Evolutionary conservation across 2,888 invertebrate genomes (phyloP), one percentile per base, ranked within the genome.

Genomic region (Andrena marginata): DNA sequence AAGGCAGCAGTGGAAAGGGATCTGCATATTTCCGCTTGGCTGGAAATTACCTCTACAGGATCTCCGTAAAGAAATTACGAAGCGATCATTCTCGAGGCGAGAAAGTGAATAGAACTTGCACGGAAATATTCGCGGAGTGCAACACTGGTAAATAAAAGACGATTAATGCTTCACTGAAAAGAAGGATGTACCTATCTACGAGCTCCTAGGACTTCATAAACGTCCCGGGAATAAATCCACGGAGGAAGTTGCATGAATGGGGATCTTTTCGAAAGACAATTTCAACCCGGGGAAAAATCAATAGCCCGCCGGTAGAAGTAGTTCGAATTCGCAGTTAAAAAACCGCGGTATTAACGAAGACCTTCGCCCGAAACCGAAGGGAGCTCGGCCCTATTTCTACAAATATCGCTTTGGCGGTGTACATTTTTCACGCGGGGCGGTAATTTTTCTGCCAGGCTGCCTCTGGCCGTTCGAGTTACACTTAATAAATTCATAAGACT

Each of bases 401-500:
- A 59, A 48, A 16, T 31, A 26, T 60, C 35, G 76, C 68, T 64
- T 8, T 35, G 33, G 33, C 7, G 2, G 10, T 13, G 23, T 33
- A 29, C 10, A 56, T 56, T 10, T 26, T 23, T 56, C 56, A 13
- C 60, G 59, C 59, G 33, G n/a, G 65, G 65, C 49, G 59, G n/a
- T 70, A 70, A 33, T 77, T 67, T 62, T 48, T 51, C 71, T 48
- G 13, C 56, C 56, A 23, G 60, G 49, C 54, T 33, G 51, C 60
- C 69, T 59, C 42, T 63, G 64, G n/a, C 64, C 59, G 59, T 35
- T 49, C 59, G 59, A 73, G 73, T 77, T 60, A 74, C 23, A 54
- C 26, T 63, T 77, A 77, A 78, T 78, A 63, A 77, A 68, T 78
- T 35, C 78, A 29, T 51, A 49, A 20, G 29, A 7, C 29, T 51